These are phyloP conservation scores for Pseudopodoces humilis DNA, from an alignment of 2,113 vertebrate genomes.

Conservation along the genomic window DNA sequence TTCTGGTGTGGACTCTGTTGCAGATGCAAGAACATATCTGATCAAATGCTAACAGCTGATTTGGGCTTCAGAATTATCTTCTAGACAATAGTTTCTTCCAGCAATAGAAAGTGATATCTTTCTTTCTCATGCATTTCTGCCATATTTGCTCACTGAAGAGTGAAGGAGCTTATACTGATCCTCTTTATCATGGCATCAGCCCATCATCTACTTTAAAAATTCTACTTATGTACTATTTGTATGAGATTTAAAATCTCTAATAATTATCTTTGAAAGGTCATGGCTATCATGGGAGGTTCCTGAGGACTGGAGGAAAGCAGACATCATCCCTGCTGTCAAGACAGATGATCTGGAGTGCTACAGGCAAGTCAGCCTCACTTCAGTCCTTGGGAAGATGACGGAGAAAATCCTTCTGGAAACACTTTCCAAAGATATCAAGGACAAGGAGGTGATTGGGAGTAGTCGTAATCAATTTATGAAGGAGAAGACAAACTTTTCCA, in stretches of 20 bases:
- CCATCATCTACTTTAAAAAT: background rate
- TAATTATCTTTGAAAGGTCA: slow-evolving; percentile 32
- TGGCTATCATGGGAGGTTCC: background rate
- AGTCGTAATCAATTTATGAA: background rate
- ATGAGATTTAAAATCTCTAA: background rate
- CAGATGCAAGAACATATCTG: background rate
- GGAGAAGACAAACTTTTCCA: background rate
- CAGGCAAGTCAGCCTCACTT: background rate
- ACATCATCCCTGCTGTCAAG: background rate
- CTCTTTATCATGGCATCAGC: background rate
- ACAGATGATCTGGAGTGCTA: background rate
- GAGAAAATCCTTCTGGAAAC: background rate
- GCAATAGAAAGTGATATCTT: background rate
- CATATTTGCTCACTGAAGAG: background rate
- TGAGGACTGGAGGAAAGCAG: background rate
- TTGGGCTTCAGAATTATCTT: background rate
- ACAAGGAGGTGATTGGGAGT: background rate
- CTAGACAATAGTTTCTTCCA: background rate
- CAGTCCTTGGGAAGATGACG: background rate
- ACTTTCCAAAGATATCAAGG: background rate
- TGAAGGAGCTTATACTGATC: background rate
- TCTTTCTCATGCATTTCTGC: background rate
- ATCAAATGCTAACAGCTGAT: background rate
- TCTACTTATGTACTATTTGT: background rate
- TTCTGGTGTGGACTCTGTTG: background rate